Conservation (phyloP, 1,140 invertebrate species). For the Drosophila ogumai region DNA sequence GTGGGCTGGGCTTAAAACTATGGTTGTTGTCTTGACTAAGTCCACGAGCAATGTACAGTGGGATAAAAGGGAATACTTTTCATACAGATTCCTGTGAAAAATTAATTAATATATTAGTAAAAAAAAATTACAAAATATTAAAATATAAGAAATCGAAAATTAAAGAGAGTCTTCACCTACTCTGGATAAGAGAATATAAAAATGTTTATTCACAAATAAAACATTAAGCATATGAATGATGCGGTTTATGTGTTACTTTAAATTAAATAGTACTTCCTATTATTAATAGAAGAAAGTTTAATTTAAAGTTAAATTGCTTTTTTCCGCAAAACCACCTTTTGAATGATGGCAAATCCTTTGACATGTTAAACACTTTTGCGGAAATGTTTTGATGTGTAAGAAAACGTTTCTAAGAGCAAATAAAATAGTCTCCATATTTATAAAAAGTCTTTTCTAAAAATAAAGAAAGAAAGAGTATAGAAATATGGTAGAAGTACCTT, state of each 20-base stretch:
- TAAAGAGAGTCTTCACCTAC: background rate
- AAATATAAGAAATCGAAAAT: background rate
- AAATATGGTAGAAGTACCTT: background rate
- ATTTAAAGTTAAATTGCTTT: too few relatives aligned
- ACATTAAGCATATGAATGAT: too few relatives aligned
- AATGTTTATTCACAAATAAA: background rate
- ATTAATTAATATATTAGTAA: background rate
- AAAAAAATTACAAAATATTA: background rate
- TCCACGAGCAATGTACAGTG: conserved; percentile 58
- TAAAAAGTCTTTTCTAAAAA: background rate
- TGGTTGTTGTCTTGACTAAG: conserved; percentile 62
- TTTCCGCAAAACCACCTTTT: too few relatives aligned
- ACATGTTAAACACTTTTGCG: too few relatives aligned
- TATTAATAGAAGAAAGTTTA: too few relatives aligned
- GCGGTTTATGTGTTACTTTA: too few relatives aligned
- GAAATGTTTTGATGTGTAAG: too few relatives aligned
- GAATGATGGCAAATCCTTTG: too few relatives aligned
- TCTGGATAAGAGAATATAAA: background rate
- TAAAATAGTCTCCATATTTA: background rate
- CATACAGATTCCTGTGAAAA: background rate
- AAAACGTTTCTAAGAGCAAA: too few relatives aligned
- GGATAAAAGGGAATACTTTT: background rate
- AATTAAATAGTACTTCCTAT: too few relatives aligned
- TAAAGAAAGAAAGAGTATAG: background rate
- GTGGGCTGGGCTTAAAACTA: conserved; percentile 77